Evolutionary conservation across 23 tunicate genomes (phyloP).

Genomic region (Halocynthia roretzi): DNA sequence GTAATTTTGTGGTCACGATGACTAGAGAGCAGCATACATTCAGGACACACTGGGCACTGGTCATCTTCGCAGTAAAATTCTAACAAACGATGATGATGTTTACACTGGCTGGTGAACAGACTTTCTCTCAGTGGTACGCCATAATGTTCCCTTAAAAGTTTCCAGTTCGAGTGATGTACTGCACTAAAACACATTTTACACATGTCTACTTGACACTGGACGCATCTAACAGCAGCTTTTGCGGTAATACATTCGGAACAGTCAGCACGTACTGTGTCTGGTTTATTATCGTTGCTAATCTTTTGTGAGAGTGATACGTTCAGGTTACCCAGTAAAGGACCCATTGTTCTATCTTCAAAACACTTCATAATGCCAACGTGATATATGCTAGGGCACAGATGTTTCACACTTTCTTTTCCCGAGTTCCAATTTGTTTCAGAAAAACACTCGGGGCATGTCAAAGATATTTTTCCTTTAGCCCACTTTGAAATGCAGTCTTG

Average conservation of each 20-base stretch:
- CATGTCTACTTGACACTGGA: slow-evolving; percentile 16
- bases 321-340: no score
- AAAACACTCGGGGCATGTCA: not conserved
- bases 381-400: slow-evolving; percentile 20
- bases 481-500: slow-evolving; percentile 11
- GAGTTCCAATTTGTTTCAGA: not conserved
- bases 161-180: slow-evolving; percentile 5
- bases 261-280: not conserved
- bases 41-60: slow-evolving; percentile 20
- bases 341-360: not conserved
- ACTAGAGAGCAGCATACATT: slow-evolving; percentile 11
- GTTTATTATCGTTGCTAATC: no score
- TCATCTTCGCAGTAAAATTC: slow-evolving; percentile 32
- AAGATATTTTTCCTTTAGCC: not conserved
- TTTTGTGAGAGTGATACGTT: no score
- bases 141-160: slow-evolving; percentile 6
- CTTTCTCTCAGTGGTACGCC: slow-evolving; percentile 1
- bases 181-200: slow-evolving; percentile 6
- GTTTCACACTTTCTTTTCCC: slow-evolving; percentile 1
- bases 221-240: slow-evolving; percentile 4
- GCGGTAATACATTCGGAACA: slow-evolving; percentile 22
- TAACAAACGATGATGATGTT: slow-evolving; percentile 7
- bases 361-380: slow-evolving; percentile 14
- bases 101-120: slow-evolving; percentile 7
- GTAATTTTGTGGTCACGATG: slow-evolving; percentile 13